A percentile compares a stretch with the other conserved stretches of the same genome.
phyloP scores from a whole-genome alignment of 2,113 vertebrate species.

The Pholis gunnellus region DNA sequence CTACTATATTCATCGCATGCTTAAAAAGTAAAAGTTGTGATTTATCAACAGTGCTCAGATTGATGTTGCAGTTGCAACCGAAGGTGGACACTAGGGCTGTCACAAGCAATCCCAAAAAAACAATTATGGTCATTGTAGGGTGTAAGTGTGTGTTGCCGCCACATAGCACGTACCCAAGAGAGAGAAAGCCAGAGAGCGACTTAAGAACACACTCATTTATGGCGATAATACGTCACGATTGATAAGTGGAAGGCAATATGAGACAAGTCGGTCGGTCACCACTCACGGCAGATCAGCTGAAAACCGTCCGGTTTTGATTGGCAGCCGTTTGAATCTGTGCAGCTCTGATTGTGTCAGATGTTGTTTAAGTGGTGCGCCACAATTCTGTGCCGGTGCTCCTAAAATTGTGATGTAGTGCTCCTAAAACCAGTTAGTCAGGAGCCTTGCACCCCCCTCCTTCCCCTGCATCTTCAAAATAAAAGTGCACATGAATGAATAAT shows the following conservation, averaged over 20 bases:
- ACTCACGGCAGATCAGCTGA: too few relatives aligned
- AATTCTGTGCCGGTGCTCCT: neutral
- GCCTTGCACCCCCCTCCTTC: too few relatives aligned
- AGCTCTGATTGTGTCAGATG: neutral
- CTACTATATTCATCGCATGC: too few relatives aligned
- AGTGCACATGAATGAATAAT: conserved; percentile 49
- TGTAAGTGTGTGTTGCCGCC: neutral
- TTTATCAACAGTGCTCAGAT: neutral
- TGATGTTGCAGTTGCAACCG: neutral
- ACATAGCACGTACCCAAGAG: neutral
- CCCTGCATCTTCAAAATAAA: conserved; percentile 27
- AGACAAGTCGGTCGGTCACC: neutral
- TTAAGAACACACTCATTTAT: neutral
- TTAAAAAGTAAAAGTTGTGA: too few relatives aligned
- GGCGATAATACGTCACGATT: neutral
- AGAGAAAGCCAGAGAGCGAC: neutral
- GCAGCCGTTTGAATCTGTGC: neutral
- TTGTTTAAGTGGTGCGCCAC: neutral
- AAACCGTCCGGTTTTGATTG: neutral
- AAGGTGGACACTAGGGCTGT: neutral
- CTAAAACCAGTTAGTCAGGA: neutral
- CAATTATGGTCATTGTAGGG: neutral
- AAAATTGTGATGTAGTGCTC: neutral
- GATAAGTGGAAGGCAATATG: neutral
- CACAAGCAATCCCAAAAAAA: neutral